Conservation (phyloP, 2,888 invertebrate species). For the Ecdyonurus torrentis region DNA sequence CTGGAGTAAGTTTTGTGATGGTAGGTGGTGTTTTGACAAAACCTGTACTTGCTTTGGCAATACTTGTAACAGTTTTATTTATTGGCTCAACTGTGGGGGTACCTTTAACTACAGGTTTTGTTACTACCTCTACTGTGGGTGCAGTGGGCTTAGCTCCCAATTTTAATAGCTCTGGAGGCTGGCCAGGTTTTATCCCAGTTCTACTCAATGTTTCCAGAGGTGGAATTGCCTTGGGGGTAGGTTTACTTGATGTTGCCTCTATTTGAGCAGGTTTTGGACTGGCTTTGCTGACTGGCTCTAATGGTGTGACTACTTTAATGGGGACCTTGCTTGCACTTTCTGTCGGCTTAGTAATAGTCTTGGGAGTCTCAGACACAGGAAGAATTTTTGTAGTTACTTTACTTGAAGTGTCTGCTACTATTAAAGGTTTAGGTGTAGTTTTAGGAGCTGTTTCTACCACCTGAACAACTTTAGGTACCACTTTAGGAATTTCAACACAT, state of each 20-base stretch:
- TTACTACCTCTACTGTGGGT: not conserved
- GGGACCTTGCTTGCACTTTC: not conserved
- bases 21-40: not conserved
- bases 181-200: not conserved
- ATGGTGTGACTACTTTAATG: not conserved
- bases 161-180: not conserved
- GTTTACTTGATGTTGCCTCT: not conserved
- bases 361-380: too few species aligned
- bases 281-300: not conserved
- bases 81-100: not conserved
- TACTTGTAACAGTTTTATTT: not conserved
- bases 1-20: not conserved
- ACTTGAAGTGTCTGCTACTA: not conserved
- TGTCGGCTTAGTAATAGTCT: not conserved
- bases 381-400: too few species aligned
- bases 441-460: not conserved
- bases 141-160: not conserved
- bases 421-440: not conserved
- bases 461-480: not conserved
- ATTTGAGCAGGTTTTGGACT: not conserved
- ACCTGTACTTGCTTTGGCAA: not conserved
- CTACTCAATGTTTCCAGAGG: not conserved
- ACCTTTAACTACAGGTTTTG: not conserved
- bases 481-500: too few species aligned
- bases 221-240: not conserved